These are phyloP conservation scores for Sarcophaga caerulescens DNA, from an alignment of 2,888 invertebrate species.

Conservation along the genomic window DNA sequence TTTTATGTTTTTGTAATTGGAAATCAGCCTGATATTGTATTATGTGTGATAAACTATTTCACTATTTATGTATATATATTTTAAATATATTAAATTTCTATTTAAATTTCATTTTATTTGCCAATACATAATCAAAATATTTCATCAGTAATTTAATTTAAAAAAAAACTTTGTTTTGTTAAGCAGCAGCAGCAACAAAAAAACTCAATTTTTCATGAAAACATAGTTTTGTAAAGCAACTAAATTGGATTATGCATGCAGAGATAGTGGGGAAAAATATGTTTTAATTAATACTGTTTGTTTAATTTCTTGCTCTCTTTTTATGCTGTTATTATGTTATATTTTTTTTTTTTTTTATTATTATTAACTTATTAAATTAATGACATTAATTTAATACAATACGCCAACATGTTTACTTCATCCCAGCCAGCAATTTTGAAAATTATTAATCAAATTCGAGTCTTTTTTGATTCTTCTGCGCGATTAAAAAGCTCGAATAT, in stretches of 20 bases:
- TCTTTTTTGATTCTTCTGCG: no score
- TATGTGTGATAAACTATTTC: no score
- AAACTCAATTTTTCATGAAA: neutral
- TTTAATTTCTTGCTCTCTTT: neutral
- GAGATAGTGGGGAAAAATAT: neutral
- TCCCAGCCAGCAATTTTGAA: no score
- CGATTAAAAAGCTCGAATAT: no score
- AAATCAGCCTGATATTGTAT: no score
- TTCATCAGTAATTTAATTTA: neutral
- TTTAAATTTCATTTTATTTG: neutral
- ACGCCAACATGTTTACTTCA: constrained; percentile 1
- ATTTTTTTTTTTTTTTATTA: no score
- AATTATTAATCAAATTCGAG: no score
- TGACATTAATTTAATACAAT: constrained; percentile 11
- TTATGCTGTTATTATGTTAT: neutral
- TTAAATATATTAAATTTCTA: neutral
- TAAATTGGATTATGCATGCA: no score
- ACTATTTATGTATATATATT: no score
- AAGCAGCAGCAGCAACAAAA: neutral
- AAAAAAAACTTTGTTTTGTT: neutral
- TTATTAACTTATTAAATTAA: constrained; percentile 37
- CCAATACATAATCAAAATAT: neutral
- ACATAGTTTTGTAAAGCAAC: no score
- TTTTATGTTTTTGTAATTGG: no score
- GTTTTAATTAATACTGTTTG: constrained; percentile 1